Percentiles rank a stretch among this genome's conserved stretches.
Conservation (phyloP, 1,140 invertebrate species). For the Aphelenchoides fujianensis region DNA sequence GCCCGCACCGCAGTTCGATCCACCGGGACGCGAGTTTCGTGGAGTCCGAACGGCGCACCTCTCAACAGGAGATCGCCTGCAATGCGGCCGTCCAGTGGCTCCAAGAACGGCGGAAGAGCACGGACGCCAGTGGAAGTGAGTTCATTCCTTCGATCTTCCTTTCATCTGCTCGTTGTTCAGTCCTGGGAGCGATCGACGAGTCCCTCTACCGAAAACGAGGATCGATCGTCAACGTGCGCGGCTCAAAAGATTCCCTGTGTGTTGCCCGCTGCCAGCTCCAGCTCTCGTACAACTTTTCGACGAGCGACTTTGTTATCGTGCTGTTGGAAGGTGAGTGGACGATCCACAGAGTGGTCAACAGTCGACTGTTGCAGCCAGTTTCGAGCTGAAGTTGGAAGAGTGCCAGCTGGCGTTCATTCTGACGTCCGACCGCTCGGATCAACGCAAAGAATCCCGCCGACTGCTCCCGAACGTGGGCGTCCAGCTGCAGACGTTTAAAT, state of each 20-base stretch:
- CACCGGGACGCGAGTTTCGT: not conserved
- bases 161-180: constrained; percentile 1
- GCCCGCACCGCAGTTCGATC: not conserved
- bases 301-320: not conserved
- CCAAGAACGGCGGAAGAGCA: constrained; percentile 9
- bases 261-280: constrained; percentile 2
- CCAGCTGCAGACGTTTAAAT: constrained; percentile 9
- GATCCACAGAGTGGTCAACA: too few species aligned
- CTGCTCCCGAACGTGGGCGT: not conserved
- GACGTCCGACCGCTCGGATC: constrained; percentile 3
- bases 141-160: not conserved
- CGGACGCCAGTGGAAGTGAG: constrained; percentile 9
- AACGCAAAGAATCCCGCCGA: not conserved
- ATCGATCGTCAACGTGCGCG: constrained; percentile 6
- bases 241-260: constrained; percentile 17
- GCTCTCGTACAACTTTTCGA: constrained; percentile 8
- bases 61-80: constrained; percentile 18
- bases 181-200: not conserved
- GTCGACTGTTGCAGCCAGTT: constrained; percentile 3
- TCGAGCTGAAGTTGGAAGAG: constrained; percentile 18
- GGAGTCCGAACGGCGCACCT: constrained; percentile 7
- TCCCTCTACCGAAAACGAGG: constrained; percentile 14
- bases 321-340: constrained; percentile 20
- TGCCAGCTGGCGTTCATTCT: not conserved
- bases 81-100: not conserved